These are phyloP conservation scores for Priocnemis perturbator DNA, from an alignment of 2,888 invertebrate genomes.

Conservation along the genomic window DNA sequence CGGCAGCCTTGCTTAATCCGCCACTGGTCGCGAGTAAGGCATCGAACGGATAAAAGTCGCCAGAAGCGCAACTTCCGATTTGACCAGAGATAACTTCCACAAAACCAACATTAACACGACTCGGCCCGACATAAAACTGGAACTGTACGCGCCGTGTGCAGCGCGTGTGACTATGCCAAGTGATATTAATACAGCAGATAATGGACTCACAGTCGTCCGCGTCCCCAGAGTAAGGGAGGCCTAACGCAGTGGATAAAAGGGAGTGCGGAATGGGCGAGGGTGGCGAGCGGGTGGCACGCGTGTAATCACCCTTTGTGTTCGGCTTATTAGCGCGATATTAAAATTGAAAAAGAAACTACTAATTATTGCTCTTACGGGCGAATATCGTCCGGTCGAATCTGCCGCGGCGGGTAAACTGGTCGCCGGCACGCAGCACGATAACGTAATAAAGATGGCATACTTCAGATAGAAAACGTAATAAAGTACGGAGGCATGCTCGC, in stretches of 20 bases:
- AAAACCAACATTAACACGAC: no score
- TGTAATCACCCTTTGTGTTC: slow-evolving; percentile 13
- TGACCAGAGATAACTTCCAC: no score
- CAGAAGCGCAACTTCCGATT: no score
- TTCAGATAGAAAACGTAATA: slow-evolving; percentile 65
- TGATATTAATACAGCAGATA: slow-evolving; percentile 27
- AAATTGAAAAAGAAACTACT: slow-evolving; percentile 64
- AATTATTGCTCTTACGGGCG: slow-evolving; percentile 61
- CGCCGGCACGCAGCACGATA: slow-evolving; percentile 62
- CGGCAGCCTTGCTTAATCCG: no score
- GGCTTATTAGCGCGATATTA: slow-evolving; percentile 56
- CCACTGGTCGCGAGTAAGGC: no score
- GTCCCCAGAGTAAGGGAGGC: background rate
- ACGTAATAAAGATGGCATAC: slow-evolving; percentile 68
- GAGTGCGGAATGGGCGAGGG: background rate
- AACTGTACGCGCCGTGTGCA: no score
- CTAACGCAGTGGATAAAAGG: background rate
- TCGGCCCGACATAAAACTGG: no score
- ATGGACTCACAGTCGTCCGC: slow-evolving; percentile 16
- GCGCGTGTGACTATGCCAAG: background rate
- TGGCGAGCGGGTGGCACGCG: slow-evolving; percentile 3
- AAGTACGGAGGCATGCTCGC: slow-evolving; percentile 56
- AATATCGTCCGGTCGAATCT: slow-evolving; percentile 57
- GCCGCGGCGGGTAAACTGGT: slow-evolving; percentile 59
- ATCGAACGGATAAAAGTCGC: no score